Conservation (phyloP, 2,113 vertebrate genomes). For the Lethenteron camtschaticum region DNA sequence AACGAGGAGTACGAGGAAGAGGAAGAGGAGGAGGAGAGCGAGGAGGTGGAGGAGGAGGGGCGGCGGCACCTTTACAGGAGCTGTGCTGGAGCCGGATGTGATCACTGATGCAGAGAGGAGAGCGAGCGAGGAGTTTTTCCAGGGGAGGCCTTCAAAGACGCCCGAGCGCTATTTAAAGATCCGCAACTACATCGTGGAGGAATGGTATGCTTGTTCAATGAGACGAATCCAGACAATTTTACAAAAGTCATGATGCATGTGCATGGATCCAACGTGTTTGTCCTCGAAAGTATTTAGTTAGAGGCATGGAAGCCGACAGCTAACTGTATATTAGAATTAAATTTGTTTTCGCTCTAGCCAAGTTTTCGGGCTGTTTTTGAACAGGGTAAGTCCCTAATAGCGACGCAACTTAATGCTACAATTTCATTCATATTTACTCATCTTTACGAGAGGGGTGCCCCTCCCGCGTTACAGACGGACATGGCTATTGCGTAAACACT, state of each 20-base stretch:
- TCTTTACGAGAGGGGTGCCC: too few species aligned
- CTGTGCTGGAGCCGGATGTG: slow-evolving; percentile 34
- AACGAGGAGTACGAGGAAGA: slow-evolving; percentile 10
- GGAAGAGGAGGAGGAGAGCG: slow-evolving; percentile 21
- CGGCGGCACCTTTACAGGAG: slow-evolving; percentile 67
- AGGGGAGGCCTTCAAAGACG: slow-evolving; percentile 77
- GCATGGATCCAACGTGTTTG: background rate
- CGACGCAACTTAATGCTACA: too few species aligned
- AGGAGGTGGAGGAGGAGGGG: slow-evolving; percentile 35
- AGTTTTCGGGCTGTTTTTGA: too few species aligned
- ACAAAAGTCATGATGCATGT: background rate
- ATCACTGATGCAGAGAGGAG: slow-evolving; percentile 84
- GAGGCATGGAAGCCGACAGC: background rate
- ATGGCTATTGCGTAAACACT: too few species aligned
- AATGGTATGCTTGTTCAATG: slow-evolving; percentile 39
- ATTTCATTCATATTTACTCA: too few species aligned
- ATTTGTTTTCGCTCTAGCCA: background rate
- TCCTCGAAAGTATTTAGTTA: background rate
- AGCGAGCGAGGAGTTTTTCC: slow-evolving; percentile 89
- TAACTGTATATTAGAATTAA: background rate
- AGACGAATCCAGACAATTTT: background rate
- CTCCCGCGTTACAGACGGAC: too few species aligned
- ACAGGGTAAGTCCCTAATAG: background rate
- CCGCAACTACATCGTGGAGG: slow-evolving; percentile 89
- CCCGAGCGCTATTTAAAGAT: slow-evolving; percentile 91